Evolutionary conservation across 2,888 invertebrate species (phyloP).

Genomic region (Dryomyza anilis): DNA sequence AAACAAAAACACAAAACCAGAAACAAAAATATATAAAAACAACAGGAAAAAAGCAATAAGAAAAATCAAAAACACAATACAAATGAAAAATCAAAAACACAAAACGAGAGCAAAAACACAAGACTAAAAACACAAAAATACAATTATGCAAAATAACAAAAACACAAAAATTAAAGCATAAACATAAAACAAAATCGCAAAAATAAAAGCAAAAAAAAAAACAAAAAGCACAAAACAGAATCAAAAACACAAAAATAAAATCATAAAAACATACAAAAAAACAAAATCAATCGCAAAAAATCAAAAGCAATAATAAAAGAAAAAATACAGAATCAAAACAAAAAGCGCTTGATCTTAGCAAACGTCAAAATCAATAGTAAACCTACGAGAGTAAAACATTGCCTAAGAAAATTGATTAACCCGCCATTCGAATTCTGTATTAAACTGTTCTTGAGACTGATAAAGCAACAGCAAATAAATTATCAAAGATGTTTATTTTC

Average conservation of each 20-base stretch:
- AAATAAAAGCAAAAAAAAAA: conserved; percentile 28
- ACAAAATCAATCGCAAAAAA: not conserved
- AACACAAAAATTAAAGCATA: no score
- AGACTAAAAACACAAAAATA: not conserved
- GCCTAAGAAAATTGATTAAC: no score
- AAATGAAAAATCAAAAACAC: not conserved
- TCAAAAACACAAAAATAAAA: not conserved
- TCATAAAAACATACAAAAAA: not conserved
- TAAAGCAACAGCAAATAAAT: no score
- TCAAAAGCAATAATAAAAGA: not conserved
- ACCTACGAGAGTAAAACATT: no score
- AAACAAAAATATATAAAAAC: not conserved
- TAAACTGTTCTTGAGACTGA: no score
- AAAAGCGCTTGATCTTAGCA: no score
- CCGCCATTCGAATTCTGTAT: no score
- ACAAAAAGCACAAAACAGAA: not conserved
- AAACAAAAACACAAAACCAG: not conserved
- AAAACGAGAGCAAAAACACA: not conserved
- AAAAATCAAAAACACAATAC: not conserved
- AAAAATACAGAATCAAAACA: not conserved
- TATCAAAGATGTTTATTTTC: no score
- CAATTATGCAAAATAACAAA: not conserved
- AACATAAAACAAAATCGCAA: not conserved
- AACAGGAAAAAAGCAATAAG: not conserved
- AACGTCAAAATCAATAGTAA: no score